Evolutionary conservation across 2,888 invertebrate genomes (phyloP).

Genomic region (Isoperla grammatica): DNA sequence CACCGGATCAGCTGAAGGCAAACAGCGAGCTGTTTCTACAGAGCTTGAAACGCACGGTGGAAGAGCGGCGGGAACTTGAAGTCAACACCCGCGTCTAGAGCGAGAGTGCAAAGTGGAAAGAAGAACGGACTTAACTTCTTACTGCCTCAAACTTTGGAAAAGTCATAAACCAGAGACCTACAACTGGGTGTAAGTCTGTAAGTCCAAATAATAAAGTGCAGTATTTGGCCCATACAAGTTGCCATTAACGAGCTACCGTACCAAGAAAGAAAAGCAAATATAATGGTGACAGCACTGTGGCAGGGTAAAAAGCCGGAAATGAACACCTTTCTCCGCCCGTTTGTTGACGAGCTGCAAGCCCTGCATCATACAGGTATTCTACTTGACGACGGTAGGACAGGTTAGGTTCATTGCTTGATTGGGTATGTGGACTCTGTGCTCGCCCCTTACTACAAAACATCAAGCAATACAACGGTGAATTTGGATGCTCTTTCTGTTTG

Average conservation of each 20-base stretch:
- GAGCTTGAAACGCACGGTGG: slow-evolving; percentile 6
- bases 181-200: slow-evolving; percentile 20
- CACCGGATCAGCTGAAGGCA: slow-evolving; percentile 4
- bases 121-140: slow-evolving; percentile 19
- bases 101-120: slow-evolving; percentile 20
- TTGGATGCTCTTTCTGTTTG: slow-evolving; percentile 3
- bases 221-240: slow-evolving; percentile 5
- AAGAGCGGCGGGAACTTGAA: slow-evolving; percentile 10
- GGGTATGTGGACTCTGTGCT: slow-evolving; percentile 6
- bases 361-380: background rate
- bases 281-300: background rate
- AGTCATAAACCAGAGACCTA: background rate
- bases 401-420: background rate
- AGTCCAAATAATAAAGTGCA: no score
- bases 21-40: slow-evolving; percentile 13
- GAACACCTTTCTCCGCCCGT: background rate
- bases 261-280: background rate
- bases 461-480: background rate
- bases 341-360: background rate
- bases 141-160: slow-evolving; percentile 22
- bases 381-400: background rate
- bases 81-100: slow-evolving; percentile 2
- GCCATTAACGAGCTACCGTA: background rate
- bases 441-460: background rate
- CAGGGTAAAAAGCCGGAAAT: background rate